These are phyloP conservation scores for Magallana angulata DNA, from an alignment of 1,140 invertebrate species.

Conservation along the genomic window DNA sequence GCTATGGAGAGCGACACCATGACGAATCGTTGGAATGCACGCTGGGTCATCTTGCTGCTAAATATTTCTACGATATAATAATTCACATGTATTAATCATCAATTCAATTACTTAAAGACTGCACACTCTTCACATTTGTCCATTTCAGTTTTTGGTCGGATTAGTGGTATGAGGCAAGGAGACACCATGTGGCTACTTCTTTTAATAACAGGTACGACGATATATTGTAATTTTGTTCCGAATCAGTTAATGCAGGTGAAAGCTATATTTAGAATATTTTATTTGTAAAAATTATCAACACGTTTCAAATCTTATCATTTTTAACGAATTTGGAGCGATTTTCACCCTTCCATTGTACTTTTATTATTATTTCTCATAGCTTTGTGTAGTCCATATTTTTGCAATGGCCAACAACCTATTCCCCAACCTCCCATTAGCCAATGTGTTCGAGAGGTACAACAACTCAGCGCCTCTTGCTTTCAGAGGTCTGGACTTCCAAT, in stretches of 20 bases:
- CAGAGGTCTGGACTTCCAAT: constrained; percentile 51
- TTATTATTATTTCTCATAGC: too few relatives aligned
- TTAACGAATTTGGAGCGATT: too few relatives aligned
- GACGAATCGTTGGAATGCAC: constrained; percentile 26
- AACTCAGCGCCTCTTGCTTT: constrained; percentile 52
- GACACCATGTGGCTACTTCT: neutral
- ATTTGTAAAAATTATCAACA: too few relatives aligned
- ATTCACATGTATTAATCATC: constrained; percentile 32
- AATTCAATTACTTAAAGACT: constrained; percentile 29
- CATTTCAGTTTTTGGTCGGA: constrained; percentile 4
- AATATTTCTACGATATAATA: neutral
- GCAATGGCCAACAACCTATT: neutral
- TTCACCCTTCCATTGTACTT: too few relatives aligned
- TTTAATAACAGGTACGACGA: neutral
- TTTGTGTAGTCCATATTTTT: too few relatives aligned
- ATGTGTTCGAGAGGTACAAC: constrained; percentile 47
- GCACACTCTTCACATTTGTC: neutral
- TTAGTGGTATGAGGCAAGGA: constrained; percentile 6
- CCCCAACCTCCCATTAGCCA: constrained; percentile 4
- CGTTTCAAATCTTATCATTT: too few relatives aligned
- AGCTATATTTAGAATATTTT: too few relatives aligned
- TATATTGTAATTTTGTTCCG: neutral
- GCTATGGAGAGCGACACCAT: neutral
- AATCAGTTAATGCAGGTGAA: too few relatives aligned
- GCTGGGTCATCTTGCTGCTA: constrained; percentile 9